phyloP scores from a whole-genome alignment of 2,113 vertebrate species.

The Heloderma charlesbogerti region DNA sequence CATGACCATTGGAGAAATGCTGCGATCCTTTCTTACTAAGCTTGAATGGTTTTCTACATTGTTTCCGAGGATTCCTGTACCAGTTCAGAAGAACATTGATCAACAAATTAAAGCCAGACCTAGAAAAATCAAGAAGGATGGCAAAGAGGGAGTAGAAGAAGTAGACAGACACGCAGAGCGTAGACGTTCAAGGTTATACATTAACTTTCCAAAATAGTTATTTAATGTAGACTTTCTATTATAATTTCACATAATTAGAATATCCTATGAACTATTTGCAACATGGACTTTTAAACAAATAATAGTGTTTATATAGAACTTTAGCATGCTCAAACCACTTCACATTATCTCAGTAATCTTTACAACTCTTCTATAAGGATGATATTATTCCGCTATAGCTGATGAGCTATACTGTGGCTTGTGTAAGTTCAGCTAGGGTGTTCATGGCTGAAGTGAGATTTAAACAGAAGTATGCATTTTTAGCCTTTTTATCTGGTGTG shows the following conservation, averaged over 20 bases:
- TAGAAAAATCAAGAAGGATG: conserved; percentile 90
- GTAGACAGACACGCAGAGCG: conserved; percentile 85
- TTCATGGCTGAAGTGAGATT: background rate
- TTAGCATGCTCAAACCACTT: background rate
- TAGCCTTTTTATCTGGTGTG: background rate
- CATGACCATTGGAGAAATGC: conserved; percentile 98
- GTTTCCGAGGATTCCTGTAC: conserved; percentile 98
- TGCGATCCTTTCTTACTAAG: conserved; percentile 97
- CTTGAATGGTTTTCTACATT: conserved; percentile 99
- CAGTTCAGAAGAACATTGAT: conserved; percentile 96
- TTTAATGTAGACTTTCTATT: background rate
- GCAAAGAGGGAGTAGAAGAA: conserved; percentile 84
- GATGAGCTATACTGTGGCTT: background rate
- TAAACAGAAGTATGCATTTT: background rate
- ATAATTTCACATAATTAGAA: background rate
- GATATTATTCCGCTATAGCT: background rate
- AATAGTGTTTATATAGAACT: background rate
- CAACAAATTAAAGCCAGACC: conserved; percentile 95
- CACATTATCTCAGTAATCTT: background rate
- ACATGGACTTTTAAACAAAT: background rate
- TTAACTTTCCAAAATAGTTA: conserved; percentile 10
- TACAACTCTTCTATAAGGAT: background rate
- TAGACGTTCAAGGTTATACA: conserved; percentile 87
- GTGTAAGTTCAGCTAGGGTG: background rate
- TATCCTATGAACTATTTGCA: background rate